Evolutionary conservation across 2,888 invertebrate genomes (phyloP), one percentile per base, ranked within the genome.

Genomic region (Callosobruchus maculatus): DNA sequence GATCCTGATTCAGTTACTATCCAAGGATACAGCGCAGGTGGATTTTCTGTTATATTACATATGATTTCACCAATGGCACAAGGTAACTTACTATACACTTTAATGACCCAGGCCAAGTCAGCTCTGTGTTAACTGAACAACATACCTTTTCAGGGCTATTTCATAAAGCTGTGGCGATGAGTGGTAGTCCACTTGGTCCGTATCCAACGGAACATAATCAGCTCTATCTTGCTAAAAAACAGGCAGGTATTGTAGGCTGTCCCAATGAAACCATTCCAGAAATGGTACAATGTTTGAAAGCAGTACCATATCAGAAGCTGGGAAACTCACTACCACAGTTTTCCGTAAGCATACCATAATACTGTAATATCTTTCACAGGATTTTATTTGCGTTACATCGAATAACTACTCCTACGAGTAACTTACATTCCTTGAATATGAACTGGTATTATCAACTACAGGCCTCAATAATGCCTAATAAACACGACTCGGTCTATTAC

Each of bases 141-240:
- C n/a, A n/a, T n/a, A n/a, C n/a, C n/a, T n/a, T n/a, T n/a, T n/a
- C 81, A 91, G 92, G 91, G 71, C 86, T 94, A 0, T 94, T 94
- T 84, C 93, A 94, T 82, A 89, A 91, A 73, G 93, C 89, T 0
- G 91, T 94, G 20, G 89, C 91, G 0, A 91, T 92, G 90, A 93
- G 93, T 80, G 93, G 91, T 0, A 89, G 93, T 0, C 88, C 89
- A 0, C 87, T 89, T 0, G 88, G 88, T 0, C 90, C 91, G 70
- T 88, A 88, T 83, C 87, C 89, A 0, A 84, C 91, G 18, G 89
- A 90, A 0, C 77, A 83, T 0, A 84, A 92, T 76, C 92, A 92
- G 81, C 82, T 89, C 21, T 83, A 89, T 22, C 82, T 93, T 73
- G 92, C 93, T 0, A 87, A 88, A 74, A 90, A 89, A 77, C 92